Base-by-base conservation (phyloP, 2,888 invertebrate species). In the Lycocerus yunnanus region DNA sequence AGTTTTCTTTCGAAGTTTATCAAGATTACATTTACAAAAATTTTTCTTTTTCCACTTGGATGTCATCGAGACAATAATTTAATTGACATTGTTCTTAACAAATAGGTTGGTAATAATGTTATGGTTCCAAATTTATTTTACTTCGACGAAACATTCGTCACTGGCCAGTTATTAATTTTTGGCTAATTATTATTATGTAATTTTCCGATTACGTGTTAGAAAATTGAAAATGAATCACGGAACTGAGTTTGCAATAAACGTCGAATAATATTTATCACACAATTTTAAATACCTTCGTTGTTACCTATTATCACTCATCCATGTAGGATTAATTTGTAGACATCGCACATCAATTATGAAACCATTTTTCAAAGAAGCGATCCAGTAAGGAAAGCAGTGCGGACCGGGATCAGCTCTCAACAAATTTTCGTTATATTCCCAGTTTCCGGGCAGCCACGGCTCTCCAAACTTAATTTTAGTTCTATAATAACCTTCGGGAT, bases 241-340 rank as follows among this genome's bases (percentile, higher is more conserved):
- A n/a, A 43, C 8, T 43, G 43, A 43, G 43, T 43, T 43, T 43
- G 21, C 6, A 65, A 14, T 65, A 20, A 65, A 65, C 18, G n/a
- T 65, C 15, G 20, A 65, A 21, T 20, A 72, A 66, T 63, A 15
- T 66, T 58, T 69, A 74, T 65, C 83, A 21, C 69, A 69, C 67
- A 75, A 66, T 61, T 71, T 58, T 72, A 75, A 84, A 84, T 86
- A 85, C 86, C 85, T 78, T 86, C 84, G 15, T 81, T 80, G 74
- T 76, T 82, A 87, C 87, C 86, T 87, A 85, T 86, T 86, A 85
- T 94, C 93, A 81, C 90, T 90, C 95, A 96, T 95, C 96, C 96
- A 96, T 18, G 93, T 94, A 0, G 96, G 95, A 84, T 93, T 92
- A 77, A 95, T 94, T 84, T 92, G 92, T 18, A 96, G 86, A 83